Percentiles rank a stretch among this genome's conserved stretches.
Conservation (phyloP, 2,888 invertebrate genomes). For the Mesopsocus fuscifrons region DNA sequence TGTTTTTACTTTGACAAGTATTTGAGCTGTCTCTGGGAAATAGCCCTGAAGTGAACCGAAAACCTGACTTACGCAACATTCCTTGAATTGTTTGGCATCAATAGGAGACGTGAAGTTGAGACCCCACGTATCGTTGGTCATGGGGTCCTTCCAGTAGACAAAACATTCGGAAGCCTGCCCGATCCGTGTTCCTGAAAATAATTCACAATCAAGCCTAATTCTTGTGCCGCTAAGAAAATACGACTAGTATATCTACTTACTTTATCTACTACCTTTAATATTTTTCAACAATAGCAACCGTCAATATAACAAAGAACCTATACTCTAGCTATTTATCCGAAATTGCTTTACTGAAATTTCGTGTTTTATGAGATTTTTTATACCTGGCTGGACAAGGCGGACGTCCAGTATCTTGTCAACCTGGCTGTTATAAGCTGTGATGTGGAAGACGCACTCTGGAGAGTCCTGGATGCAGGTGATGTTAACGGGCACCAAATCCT, state of each 20-base stretch:
- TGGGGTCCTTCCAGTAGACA: slow-evolving; percentile 96
- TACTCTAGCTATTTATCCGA: not conserved
- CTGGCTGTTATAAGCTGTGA: slow-evolving; percentile 97
- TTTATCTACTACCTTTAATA: too few relatives aligned
- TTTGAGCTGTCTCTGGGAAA: too few relatives aligned
- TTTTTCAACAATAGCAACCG: too few relatives aligned
- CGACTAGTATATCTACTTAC: too few relatives aligned
- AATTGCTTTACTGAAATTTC: not conserved
- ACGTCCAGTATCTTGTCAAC: slow-evolving; percentile 97
- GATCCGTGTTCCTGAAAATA: slow-evolving; percentile 68
- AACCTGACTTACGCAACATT: slow-evolving; percentile 93
- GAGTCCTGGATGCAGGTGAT: slow-evolving; percentile 95
- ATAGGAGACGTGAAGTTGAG: slow-evolving; percentile 94
- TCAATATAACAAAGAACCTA: too few relatives aligned
- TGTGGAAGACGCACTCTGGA: slow-evolving; percentile 93
- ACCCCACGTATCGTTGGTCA: slow-evolving; percentile 96
- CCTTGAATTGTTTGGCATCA: slow-evolving; percentile 91
- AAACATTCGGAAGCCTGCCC: slow-evolving; percentile 98
- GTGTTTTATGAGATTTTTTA: too few relatives aligned
- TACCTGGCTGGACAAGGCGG: slow-evolving; percentile 90
- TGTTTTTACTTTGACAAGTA: too few relatives aligned
- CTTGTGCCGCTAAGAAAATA: too few relatives aligned
- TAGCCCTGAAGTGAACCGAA: too few relatives aligned
- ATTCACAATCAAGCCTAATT: too few relatives aligned
- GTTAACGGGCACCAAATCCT: slow-evolving; percentile 95